Evolutionary conservation across 2,797 vertebrate genomes (phyloP), one percentile per base, ranked within the genome.

Genomic region (Salmo trutta): DNA sequence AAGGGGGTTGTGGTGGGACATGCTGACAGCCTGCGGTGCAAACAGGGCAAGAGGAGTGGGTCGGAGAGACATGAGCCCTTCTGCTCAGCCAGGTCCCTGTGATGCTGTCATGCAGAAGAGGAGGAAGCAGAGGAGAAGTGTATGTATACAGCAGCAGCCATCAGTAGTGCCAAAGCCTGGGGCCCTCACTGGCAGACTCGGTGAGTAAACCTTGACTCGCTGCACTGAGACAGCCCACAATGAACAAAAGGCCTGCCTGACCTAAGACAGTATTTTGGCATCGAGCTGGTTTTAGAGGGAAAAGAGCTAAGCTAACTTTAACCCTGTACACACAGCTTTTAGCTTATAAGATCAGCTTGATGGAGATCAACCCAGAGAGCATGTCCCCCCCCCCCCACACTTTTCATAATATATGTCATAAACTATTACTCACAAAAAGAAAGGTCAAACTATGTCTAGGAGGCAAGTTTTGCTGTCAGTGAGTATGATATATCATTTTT

Each of bases 241-340:
- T 91, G 87, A 85, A 92, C 90, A 75, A 77, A 82, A 90, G 88
- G 84, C 79, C 76, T 90, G 92, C 92, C 91, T 17, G 16, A 59
- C 92, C 80, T 14, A 86, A 84, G 88, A 91, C 84, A 87, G 83
- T 82, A 88, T 87, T 90, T 93, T 93, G 92, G 92, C 92, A 91
- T 86, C 82, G 74, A 79, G 76, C 76, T 87, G 80, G 82, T 84
- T 90, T 92, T 82, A 85, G 81, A 86, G 71, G 81, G 84, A 85
- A n/a, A 64, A 76, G 84, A 72, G 86, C 85, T 84, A 87, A 79
- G 83, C 82, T 86, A 89, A 92, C 87, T 90, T 92, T 92, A 89
- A 92, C 92, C 90, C 83, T 82, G 80, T 75, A 87, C 83, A 84
- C 62, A 24, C 62, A 83, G 77, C 86, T 89, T 91, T 92, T 87